Percentiles rank a stretch among this genome's conserved stretches.
These are phyloP conservation scores for Leptodactylus fallax DNA, from an alignment of 2,797 vertebrate genomes.

Conservation along the genomic window DNA sequence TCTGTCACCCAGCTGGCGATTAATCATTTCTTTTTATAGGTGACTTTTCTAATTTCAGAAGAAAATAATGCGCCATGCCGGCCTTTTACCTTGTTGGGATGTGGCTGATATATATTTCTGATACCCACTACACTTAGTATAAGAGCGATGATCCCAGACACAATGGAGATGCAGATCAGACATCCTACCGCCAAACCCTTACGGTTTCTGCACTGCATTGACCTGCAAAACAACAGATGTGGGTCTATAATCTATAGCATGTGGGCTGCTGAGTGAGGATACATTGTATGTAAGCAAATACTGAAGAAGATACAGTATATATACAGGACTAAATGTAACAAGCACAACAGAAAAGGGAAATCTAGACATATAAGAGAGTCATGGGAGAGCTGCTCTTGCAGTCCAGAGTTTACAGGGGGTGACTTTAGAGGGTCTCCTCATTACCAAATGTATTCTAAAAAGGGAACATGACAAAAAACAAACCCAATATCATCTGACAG, in stretches of 20 bases:
- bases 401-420: background rate
- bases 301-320: too few species aligned
- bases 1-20: too few species aligned
- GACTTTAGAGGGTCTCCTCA: background rate
- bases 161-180: conserved; percentile 12
- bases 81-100: conserved; percentile 68
- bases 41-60: too few species aligned
- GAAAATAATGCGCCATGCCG: too few species aligned
- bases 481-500: background rate
- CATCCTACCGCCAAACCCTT: conserved; percentile 25
- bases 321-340: background rate
- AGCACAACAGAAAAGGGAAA: background rate
- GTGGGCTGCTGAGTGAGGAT: background rate
- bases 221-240: conserved; percentile 16
- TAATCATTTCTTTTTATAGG: too few species aligned
- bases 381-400: background rate
- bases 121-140: conserved; percentile 69
- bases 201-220: conserved; percentile 58
- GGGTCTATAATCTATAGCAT: background rate
- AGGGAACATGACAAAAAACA: background rate
- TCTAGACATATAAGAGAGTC: too few species aligned
- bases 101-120: conserved; percentile 60
- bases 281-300: background rate
- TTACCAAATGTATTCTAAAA: background rate
- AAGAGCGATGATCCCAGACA: conserved; percentile 64